Base-by-base conservation (phyloP, 2,113 vertebrate genomes). In the Siniperca chuatsi region DNA sequence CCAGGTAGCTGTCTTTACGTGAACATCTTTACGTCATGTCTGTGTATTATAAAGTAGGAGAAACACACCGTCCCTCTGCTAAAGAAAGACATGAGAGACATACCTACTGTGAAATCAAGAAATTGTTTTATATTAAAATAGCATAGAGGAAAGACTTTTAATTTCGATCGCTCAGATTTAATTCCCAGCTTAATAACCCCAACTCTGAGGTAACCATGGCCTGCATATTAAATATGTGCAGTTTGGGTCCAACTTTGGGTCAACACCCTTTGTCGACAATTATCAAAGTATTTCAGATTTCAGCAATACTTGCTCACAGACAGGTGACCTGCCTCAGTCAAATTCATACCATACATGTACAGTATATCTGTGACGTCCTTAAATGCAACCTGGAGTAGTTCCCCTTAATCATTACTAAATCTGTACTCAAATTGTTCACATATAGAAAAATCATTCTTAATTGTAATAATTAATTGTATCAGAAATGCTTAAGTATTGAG, bases 31-130 rank as follows among this genome's bases (percentile, higher is more conserved):
- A 65, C 4, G 0, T 8, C 33, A 66, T 13, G 8, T n/a, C n/a
- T 72, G 23, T 72, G 33, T 48, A 25, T 50, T 8, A n/a, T 6
- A 57, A 78, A 21, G 58, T 6, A 15, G 42, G 46, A 65, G 37
- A 48, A 46, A 61, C 4, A 35, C 23, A 15, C 6, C 0, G 0
- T 25, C 54, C 5, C 0, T 33, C 18, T 1, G 0, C 10, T 37
- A 61, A 55, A 67, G 35, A 74, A 33, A 68, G 6, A 60, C 11
- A 0, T 2, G 33, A 37, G 42, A 60, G 2, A 61, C 23, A 65
- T 42, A 23, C 20, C 20, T n/a, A 25, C 8, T 74, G 44, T n/a
- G 62, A 4, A 50, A 29, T 21, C 16, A 61, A n/a, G 0, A 40
- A 29, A 8, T 1, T 52, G 18, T 15, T 60, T 42, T 42, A 8